These are phyloP conservation scores for Drosophila lacteicornis DNA, from an alignment of 1,140 invertebrate species.

Conservation along the genomic window DNA sequence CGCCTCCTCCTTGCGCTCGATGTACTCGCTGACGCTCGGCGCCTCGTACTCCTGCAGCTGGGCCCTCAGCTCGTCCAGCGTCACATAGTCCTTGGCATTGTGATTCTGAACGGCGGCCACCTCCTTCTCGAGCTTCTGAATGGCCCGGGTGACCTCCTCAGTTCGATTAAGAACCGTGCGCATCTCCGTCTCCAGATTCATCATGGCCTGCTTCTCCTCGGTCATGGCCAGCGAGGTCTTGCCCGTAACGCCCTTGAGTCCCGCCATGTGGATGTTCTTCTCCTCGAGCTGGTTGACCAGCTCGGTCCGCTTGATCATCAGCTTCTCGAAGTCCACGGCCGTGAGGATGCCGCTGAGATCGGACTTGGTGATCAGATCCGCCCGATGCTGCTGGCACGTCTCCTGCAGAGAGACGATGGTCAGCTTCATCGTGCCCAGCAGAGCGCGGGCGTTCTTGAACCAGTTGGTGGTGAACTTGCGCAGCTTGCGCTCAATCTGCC, in stretches of 20 bases:
- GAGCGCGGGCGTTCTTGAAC: slow-evolving; percentile 74
- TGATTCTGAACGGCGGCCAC: slow-evolving; percentile 56
- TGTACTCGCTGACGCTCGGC: slow-evolving; percentile 74
- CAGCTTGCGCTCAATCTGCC: slow-evolving; percentile 76
- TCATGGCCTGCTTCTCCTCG: slow-evolving; percentile 78
- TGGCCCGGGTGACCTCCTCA: slow-evolving; percentile 64
- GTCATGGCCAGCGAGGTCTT: slow-evolving; percentile 76
- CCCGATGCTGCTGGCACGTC: slow-evolving; percentile 73
- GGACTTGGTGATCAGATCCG: slow-evolving; percentile 72
- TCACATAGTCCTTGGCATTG: slow-evolving; percentile 58
- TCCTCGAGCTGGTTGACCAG: slow-evolving; percentile 81
- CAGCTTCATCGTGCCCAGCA: slow-evolving; percentile 78
- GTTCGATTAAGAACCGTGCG: slow-evolving; percentile 58
- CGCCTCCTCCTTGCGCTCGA: slow-evolving; percentile 74
- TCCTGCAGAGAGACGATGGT: slow-evolving; percentile 76
- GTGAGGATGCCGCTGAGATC: slow-evolving; percentile 85
- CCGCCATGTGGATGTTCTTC: slow-evolving; percentile 80
- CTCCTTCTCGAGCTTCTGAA: slow-evolving; percentile 72
- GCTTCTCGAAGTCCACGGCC: slow-evolving; percentile 85
- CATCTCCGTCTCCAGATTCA: slow-evolving; percentile 74
- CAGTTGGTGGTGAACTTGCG: slow-evolving; percentile 79
- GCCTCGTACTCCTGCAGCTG: slow-evolving; percentile 73
- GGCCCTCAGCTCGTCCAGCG: slow-evolving; percentile 46
- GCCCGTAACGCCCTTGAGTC: slow-evolving; percentile 84
- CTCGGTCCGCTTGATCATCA: slow-evolving; percentile 85